Base-by-base conservation (phyloP, 1,140 invertebrate species). In the Heliconius hermathena region DNA sequence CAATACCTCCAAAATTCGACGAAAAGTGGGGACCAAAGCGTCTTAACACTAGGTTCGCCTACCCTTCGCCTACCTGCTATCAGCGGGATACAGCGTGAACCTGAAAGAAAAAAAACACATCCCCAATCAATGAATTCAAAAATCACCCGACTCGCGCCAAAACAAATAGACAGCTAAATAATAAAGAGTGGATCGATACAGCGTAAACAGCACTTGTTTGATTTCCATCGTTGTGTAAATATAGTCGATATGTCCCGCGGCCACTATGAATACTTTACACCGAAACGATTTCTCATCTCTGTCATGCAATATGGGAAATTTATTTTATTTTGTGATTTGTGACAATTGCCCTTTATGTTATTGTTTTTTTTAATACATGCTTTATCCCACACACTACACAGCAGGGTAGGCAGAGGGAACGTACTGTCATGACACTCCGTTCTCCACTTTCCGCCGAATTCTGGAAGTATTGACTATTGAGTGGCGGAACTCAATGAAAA, bases 141-240 rank as follows among this genome's bases (percentile, higher is more conserved):
- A 78, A 57, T 57, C 71, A 20, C n/a, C 16, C 18, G 49, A 18
- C 33, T 46, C 71, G n/a, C 52, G 16, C 46, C 26, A 66, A 73
- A 78, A 49, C 49, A 73, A 78, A 78, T 66, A 78, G 49, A 41
- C 60, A 66, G 60, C 66, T 52, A 71, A 54, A 73, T 57, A 71
- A 78, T 78, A 78, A 78, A 78, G 71, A 78, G 71, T 20, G 26
- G 49, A 33, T 78, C 77, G 54, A 78, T 78, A 71, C 52, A 78
- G 29, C 36, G 71, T 73, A 41, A 78, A 73, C 77, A 78, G 33
- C 36, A 41, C 71, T 71, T 73, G 71, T 78, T 78, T 78, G 77
- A 60, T 41, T 78, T 73, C 71, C 71, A 78, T 77, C 41, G 29
- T 57, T 57, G 71, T 78, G 77, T 78, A 73, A 78, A 78, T 78